These are phyloP conservation scores for Cosmia pyralina DNA, from an alignment of 2,888 invertebrate genomes.

Conservation along the genomic window DNA sequence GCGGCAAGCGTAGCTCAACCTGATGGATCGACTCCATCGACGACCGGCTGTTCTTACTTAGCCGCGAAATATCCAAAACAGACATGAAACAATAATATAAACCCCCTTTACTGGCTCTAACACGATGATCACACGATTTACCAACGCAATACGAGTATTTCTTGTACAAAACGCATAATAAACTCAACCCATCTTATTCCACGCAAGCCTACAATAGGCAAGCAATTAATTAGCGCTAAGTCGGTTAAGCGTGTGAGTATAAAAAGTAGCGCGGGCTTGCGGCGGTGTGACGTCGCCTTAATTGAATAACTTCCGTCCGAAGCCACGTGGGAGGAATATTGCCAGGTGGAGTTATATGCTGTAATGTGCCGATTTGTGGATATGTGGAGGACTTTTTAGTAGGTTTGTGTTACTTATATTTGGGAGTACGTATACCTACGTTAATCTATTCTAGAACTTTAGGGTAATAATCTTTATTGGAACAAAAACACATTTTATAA, in stretches of 20 bases:
- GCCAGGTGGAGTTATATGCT: neutral
- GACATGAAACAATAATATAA: neutral
- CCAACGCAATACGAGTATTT: neutral
- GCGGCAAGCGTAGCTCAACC: no score
- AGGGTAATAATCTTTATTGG: no score
- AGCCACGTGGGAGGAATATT: conserved; percentile 42
- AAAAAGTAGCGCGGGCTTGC: conserved; percentile 45
- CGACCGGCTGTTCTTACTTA: no score
- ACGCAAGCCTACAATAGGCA: conserved; percentile 37
- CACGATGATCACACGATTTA: neutral
- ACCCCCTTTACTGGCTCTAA: neutral
- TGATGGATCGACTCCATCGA: no score
- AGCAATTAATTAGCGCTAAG: conserved; percentile 55
- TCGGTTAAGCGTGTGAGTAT: conserved; percentile 39
- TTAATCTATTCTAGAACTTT: neutral
- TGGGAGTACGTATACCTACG: neutral
- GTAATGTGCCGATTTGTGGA: neutral
- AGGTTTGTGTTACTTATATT: neutral
- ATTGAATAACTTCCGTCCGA: conserved; percentile 65
- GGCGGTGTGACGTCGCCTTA: conserved; percentile 43
- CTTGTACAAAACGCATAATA: neutral
- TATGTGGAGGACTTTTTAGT: neutral
- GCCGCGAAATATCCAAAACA: no score
- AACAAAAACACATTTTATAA: no score
- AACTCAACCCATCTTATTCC: neutral